Percentiles rank a stretch among this genome's conserved stretches.
phyloP scores from a whole-genome alignment of 2,888 invertebrate genomes.

The Sinhomidia bicolor region DNA sequence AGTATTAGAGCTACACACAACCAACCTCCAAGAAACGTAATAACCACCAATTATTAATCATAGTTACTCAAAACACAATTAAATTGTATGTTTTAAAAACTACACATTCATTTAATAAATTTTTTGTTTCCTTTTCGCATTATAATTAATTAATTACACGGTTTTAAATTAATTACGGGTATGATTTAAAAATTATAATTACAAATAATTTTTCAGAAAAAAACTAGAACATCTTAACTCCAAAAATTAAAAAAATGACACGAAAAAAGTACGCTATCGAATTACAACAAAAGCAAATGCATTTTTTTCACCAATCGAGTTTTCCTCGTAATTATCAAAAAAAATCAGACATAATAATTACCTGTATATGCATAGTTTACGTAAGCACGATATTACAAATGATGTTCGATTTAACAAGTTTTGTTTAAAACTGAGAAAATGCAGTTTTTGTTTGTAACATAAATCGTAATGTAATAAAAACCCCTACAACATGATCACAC shows the following conservation, averaged over 20 bases:
- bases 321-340: constrained; percentile 22
- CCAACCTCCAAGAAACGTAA: constrained; percentile 44
- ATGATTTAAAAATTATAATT: constrained; percentile 59
- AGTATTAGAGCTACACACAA: constrained; percentile 57
- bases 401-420: constrained; percentile 40
- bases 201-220: constrained; percentile 47
- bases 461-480: constrained; percentile 14
- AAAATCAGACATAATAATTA: constrained; percentile 1
- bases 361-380: constrained; percentile 24
- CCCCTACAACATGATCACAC: constrained; percentile 42
- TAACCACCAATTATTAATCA: constrained; percentile 59
- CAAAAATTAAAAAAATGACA: constrained; percentile 60
- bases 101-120: constrained; percentile 70
- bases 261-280: constrained; percentile 35
- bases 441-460: background rate
- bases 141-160: constrained; percentile 60
- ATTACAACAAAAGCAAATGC: constrained; percentile 29
- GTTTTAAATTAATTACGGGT: constrained; percentile 61
- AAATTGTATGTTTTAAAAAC: constrained; percentile 65
- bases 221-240: constrained; percentile 42
- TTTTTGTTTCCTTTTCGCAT: constrained; percentile 64
- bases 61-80: background rate
- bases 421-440: background rate
- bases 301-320: background rate
- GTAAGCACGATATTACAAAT: constrained; percentile 33